phyloP scores from a whole-genome alignment of 2,888 invertebrate genomes.

The Tachina lurida region DNA sequence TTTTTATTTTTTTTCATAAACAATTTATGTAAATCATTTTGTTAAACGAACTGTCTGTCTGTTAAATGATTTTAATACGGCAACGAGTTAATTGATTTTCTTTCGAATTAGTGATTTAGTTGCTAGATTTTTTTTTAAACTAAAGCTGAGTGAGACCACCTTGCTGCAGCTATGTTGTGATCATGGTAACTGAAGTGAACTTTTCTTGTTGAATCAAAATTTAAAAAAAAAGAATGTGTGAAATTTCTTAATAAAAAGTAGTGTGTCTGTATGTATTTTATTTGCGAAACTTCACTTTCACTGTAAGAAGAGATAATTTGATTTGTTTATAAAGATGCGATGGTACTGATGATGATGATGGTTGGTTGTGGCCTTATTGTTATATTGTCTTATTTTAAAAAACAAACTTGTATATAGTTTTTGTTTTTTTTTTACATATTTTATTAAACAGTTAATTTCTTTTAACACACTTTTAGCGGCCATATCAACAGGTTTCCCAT shows the following conservation, averaged over 20 bases:
- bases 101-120: background rate
- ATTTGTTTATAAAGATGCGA: conserved; percentile 30
- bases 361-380: conserved; percentile 32
- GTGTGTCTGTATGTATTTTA: background rate
- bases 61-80: background rate
- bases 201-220: conserved; percentile 31
- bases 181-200: conserved; percentile 60
- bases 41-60: conserved; percentile 1
- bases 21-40: conserved; percentile 8
- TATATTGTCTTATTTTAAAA: conserved; percentile 39
- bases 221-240: conserved; percentile 11
- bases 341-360: conserved; percentile 5
- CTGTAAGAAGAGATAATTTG: conserved; percentile 41
- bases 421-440: conserved; percentile 18
- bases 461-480: conserved; percentile 60
- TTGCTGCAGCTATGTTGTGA: conserved; percentile 30
- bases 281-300: conserved; percentile 64
- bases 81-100: conserved; percentile 12
- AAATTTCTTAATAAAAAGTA: conserved; percentile 44
- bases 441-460: conserved; percentile 65
- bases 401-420: conserved; percentile 22
- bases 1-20: conserved; percentile 6
- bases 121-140: conserved; percentile 1
- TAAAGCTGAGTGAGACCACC: conserved; percentile 5
- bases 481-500: conserved; percentile 57